Conservation (phyloP, 2,113 vertebrate genomes). For the Mandrillus leucophaeus region DNA sequence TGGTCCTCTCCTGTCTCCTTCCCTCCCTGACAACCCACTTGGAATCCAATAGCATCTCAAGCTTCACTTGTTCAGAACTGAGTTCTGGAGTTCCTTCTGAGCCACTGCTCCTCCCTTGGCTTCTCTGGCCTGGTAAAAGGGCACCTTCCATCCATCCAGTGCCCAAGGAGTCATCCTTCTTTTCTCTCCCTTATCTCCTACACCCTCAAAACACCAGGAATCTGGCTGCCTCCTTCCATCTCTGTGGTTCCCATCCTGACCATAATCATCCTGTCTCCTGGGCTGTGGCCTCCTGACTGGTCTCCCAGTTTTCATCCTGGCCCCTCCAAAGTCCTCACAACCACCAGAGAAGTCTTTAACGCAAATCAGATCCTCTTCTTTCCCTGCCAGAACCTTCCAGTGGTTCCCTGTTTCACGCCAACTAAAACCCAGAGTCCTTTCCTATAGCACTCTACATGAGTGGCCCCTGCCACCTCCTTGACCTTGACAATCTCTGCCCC, state of each 20-base stretch:
- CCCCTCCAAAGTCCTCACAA: neutral
- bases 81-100: neutral
- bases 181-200: neutral
- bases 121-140: neutral
- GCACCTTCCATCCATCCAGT: neutral
- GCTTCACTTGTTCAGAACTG: conserved; percentile 9
- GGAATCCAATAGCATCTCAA: neutral
- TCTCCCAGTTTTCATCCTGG: neutral
- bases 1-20: neutral
- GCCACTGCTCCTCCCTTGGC: neutral
- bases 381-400: neutral
- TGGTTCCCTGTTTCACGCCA: neutral
- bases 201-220: neutral
- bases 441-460: neutral
- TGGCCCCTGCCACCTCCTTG: neutral
- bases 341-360: neutral
- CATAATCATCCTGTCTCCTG: no score
- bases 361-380: neutral
- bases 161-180: neutral
- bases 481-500: neutral
- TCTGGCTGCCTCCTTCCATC: neutral
- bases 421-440: conserved; percentile 9
- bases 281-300: neutral
- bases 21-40: neutral
- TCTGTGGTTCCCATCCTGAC: no score